phyloP scores from a whole-genome alignment of 2,797 vertebrate species.

The Sparidentex hasta region DNA sequence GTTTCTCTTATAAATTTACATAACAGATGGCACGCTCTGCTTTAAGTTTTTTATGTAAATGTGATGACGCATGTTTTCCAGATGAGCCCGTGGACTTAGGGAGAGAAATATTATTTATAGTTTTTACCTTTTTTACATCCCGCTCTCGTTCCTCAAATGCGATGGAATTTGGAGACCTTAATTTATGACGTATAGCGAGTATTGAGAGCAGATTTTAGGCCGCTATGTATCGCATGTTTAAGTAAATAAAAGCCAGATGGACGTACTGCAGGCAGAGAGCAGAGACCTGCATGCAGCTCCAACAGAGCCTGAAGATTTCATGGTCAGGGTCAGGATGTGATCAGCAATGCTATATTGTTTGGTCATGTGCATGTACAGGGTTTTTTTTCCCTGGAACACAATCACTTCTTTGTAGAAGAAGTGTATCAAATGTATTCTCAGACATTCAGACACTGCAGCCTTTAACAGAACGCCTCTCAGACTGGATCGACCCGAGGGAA shows the following conservation, averaged over 20 bases:
- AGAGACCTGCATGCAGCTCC: background rate
- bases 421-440: constrained; percentile 26
- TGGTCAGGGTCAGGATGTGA: background rate
- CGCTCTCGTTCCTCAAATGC: background rate
- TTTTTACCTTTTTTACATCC: constrained; percentile 5
- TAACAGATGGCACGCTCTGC: constrained; percentile 29
- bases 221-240: background rate
- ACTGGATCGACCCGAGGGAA: constrained; percentile 5
- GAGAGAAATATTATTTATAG: background rate
- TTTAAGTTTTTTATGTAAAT: constrained; percentile 47
- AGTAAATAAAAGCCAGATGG: background rate
- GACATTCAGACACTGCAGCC: constrained; percentile 39
- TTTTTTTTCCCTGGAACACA: constrained; percentile 27
- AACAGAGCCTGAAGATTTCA: background rate
- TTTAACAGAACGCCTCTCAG: constrained; percentile 29
- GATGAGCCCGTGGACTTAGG: constrained; percentile 9
- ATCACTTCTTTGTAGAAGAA: constrained; percentile 28
- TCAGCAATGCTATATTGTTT: background rate
- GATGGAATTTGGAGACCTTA: background rate
- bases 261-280: background rate
- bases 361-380: constrained; percentile 35
- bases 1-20: background rate
- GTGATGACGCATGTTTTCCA: constrained; percentile 39
- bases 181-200: background rate
- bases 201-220: background rate